phyloP scores from a whole-genome alignment of 2,797 vertebrate genomes.

The Diplodus puntazzo region DNA sequence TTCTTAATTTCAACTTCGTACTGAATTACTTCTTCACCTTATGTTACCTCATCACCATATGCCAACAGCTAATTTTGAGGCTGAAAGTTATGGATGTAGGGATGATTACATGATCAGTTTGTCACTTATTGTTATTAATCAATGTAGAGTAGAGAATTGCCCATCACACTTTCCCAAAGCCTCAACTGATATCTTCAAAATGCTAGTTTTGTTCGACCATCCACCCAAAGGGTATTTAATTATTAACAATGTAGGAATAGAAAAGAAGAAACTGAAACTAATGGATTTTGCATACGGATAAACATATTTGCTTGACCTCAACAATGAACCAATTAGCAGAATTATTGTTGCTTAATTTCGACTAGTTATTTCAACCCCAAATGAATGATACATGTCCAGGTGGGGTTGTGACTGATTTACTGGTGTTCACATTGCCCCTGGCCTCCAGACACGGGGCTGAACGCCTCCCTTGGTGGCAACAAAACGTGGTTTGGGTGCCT shows the following conservation, averaged over 20 bases:
- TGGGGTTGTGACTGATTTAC: slow-evolving; percentile 7
- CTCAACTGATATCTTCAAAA: slow-evolving; percentile 4
- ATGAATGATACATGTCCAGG: slow-evolving; percentile 19
- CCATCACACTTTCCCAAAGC: slow-evolving; percentile 3
- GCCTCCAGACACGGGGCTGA: slow-evolving; percentile 93
- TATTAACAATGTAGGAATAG: neutral
- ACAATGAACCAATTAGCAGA: slow-evolving; percentile 21
- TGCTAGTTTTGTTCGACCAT: slow-evolving; percentile 1
- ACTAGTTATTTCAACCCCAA: neutral
- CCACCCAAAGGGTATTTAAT: neutral
- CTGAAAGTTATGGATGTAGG: neutral
- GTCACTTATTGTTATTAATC: neutral
- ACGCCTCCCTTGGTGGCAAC: slow-evolving; percentile 92
- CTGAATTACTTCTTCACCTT: neutral
- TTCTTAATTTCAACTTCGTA: slow-evolving; percentile 14
- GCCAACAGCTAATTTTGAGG: neutral
- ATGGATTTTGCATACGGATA: neutral
- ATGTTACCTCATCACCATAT: neutral
- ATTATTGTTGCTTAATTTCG: neutral
- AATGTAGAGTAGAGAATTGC: neutral
- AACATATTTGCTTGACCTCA: slow-evolving; percentile 6
- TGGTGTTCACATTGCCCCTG: slow-evolving; percentile 80
- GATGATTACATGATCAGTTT: neutral
- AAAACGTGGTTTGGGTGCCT: slow-evolving; percentile 94
- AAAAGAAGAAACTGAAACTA: slow-evolving; percentile 3